A percentile compares a stretch with the other conserved stretches of the same genome.
Evolutionary conservation across 2,113 vertebrate species (phyloP).

Genomic region (Diglossa brunneiventris): DNA sequence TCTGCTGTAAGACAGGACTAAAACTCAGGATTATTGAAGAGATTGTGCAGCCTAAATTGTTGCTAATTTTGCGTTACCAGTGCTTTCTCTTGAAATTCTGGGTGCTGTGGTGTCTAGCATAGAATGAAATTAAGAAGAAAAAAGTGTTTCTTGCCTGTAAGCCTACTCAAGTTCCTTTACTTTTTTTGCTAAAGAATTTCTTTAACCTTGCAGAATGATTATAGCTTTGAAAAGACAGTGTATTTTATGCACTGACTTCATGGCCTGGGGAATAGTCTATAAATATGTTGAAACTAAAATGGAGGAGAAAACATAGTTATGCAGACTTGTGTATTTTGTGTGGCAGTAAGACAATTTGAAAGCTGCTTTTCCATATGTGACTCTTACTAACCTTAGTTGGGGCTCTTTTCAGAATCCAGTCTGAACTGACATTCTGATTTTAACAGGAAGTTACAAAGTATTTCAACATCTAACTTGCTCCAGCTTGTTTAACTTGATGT

Average conservation of each 20-base stretch:
- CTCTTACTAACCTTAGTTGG: not conserved
- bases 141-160: not conserved
- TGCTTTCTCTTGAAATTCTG: not conserved
- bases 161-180: not conserved
- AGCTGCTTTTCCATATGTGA: not conserved
- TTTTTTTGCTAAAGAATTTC: not conserved
- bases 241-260: not conserved
- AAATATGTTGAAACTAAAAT: not conserved
- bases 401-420: not conserved
- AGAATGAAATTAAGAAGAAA: not conserved
- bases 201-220: not conserved
- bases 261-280: not conserved
- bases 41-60: not conserved
- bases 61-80: not conserved
- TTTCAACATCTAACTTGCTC: not conserved
- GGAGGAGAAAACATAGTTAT: not conserved
- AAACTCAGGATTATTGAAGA: not conserved
- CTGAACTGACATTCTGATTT: not conserved
- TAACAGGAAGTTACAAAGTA: not conserved
- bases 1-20: not conserved
- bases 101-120: not conserved
- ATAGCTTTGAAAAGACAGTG: not conserved
- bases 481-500: not conserved
- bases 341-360: not conserved
- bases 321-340: not conserved